Conservation (phyloP, 2,888 invertebrate species). For the Mesorhabditis spiculigera region DNA sequence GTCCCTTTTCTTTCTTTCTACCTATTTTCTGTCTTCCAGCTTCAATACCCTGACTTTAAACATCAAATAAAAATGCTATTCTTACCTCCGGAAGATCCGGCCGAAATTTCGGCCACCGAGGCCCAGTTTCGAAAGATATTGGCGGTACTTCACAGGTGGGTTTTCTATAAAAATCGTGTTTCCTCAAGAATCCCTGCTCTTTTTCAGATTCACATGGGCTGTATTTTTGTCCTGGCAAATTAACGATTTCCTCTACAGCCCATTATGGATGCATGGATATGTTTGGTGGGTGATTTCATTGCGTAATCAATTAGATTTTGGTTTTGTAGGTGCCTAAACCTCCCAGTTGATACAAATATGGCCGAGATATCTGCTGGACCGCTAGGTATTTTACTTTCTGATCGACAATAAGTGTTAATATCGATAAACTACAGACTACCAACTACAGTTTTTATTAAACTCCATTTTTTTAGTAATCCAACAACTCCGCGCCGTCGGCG, state of each 20-base stretch:
- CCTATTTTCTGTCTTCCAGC: too few species aligned
- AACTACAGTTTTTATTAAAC: neutral
- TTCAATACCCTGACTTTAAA: too few species aligned
- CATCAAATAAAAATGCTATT: neutral
- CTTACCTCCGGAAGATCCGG: neutral
- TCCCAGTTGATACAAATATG: neutral
- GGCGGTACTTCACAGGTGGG: too few species aligned
- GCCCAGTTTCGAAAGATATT: neutral
- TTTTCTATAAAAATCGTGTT: too few species aligned
- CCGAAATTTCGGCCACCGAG: neutral
- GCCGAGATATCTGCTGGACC: conserved; percentile 3
- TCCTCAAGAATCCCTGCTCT: too few species aligned
- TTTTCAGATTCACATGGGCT: neutral
- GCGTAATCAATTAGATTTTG: neutral
- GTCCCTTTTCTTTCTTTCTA: too few species aligned
- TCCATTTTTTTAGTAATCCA: neutral
- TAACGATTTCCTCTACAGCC: neutral
- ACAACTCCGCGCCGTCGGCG: neutral
- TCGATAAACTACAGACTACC: neutral
- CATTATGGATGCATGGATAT: conserved; percentile 4
- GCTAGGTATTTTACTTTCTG: neutral
- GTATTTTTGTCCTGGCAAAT: conserved; percentile 2
- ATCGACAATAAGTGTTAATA: too few species aligned
- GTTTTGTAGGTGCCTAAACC: neutral
- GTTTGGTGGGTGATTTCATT: neutral